Conservation (phyloP, 2,113 vertebrate species). For the Onychostruthus taczanowskii region DNA sequence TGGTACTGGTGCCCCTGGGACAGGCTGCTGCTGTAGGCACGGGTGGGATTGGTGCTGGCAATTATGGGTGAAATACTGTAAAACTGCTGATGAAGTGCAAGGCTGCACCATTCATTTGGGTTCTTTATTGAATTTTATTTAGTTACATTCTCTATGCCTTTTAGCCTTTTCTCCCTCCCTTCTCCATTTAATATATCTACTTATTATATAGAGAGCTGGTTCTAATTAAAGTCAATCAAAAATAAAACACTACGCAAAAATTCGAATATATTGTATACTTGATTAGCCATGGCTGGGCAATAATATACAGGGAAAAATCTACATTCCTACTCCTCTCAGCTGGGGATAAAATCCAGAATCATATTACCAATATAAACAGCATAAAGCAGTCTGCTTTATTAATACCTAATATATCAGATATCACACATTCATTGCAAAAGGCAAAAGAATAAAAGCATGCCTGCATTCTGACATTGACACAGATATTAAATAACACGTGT, state of each 20-base stretch:
- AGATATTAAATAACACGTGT: slow-evolving; percentile 65
- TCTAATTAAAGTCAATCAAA: slow-evolving; percentile 49
- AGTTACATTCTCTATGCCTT: background rate
- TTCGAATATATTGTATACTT: background rate
- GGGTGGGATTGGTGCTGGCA: background rate
- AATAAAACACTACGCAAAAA: slow-evolving; percentile 48
- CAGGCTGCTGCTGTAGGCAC: background rate
- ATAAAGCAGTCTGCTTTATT: slow-evolving; percentile 64
- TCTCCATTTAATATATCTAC: background rate
- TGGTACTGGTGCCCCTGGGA: background rate
- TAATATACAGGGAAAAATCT: slow-evolving; percentile 33
- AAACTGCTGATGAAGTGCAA: background rate
- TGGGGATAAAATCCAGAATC: slow-evolving; percentile 59
- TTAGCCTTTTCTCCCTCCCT: background rate
- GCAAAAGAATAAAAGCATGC: slow-evolving; percentile 63
- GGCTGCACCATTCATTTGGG: background rate
- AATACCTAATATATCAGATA: slow-evolving; percentile 67
- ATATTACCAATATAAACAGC: slow-evolving; percentile 63
- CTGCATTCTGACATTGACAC: slow-evolving; percentile 61
- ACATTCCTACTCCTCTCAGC: slow-evolving; percentile 50
- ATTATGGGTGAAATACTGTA: background rate
- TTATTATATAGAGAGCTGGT: slow-evolving; percentile 21
- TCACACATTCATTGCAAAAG: slow-evolving; percentile 61
- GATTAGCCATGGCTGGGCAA: slow-evolving; percentile 47
- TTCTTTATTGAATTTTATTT: background rate